phyloP scores from a whole-genome alignment of 2,888 invertebrate genomes.

The Cotesia congregata region DNA sequence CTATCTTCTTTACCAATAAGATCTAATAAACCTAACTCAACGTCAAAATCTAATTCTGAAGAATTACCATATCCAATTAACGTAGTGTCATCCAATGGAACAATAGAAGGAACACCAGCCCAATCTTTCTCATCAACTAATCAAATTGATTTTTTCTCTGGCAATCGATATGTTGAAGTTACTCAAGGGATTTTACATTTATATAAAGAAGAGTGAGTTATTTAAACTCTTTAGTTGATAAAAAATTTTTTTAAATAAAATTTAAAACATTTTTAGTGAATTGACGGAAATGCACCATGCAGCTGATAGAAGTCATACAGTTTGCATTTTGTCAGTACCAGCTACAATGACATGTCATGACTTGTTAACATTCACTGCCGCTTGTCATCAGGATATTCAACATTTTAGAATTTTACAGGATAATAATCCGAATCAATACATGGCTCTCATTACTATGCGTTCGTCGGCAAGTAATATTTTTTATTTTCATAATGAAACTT shows the following conservation, averaged over 20 bases:
- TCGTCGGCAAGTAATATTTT: conserved; percentile 55
- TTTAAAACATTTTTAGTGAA: conserved; percentile 74
- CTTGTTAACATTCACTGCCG: conserved; percentile 92
- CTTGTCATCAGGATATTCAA: conserved; percentile 90
- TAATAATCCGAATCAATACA: conserved; percentile 95
- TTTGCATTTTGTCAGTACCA: conserved; percentile 92
- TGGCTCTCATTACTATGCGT: conserved; percentile 90
- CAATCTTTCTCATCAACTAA: conserved; percentile 50
- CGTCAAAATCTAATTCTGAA: conserved; percentile 58
- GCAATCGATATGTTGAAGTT: conserved; percentile 97
- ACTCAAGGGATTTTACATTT: conserved; percentile 97
- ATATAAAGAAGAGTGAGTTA: conserved; percentile 93
- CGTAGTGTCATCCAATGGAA: conserved; percentile 49
- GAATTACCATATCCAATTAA: conserved; percentile 54
- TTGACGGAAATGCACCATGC: conserved; percentile 79
- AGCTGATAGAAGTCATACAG: conserved; percentile 81
- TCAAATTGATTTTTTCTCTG: conserved; percentile 83
- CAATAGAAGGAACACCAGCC: conserved; percentile 51
- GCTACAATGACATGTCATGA: conserved; percentile 94
- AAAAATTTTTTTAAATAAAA: neutral
- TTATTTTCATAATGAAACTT: conserved; percentile 5
- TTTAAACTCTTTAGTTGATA: neutral
- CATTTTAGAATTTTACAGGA: conserved; percentile 93
- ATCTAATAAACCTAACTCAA: conserved; percentile 54
- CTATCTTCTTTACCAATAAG: conserved; percentile 49